A percentile compares a stretch with the other conserved stretches of the same genome.
These are phyloP conservation scores for Cactoblastis cactorum DNA, from an alignment of 2,888 invertebrate genomes.

Conservation along the genomic window DNA sequence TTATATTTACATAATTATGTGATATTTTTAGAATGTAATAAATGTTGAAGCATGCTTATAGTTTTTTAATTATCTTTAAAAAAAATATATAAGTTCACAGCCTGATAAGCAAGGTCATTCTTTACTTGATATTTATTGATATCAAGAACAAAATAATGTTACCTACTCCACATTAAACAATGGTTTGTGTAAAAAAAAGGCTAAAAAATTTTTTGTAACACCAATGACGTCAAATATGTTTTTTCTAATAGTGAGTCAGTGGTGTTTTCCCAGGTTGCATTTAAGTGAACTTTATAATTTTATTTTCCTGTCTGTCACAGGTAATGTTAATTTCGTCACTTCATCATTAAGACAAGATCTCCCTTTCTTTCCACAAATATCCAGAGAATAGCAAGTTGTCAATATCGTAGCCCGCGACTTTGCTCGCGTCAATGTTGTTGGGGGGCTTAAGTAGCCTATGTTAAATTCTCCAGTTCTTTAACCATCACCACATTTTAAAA, in stretches of 20 bases:
- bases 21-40: slow-evolving; percentile 36
- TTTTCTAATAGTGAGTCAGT: neutral
- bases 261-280: neutral
- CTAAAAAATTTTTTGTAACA: too few species aligned
- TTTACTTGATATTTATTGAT: neutral
- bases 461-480: too few species aligned
- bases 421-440: too few species aligned
- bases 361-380: too few species aligned
- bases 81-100: slow-evolving; percentile 26
- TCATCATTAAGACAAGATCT: too few species aligned
- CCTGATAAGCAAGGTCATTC: slow-evolving; percentile 29
- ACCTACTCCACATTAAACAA: too few species aligned
- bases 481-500: too few species aligned
- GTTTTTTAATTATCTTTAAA: slow-evolving; percentile 32
- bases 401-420: too few species aligned
- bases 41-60: slow-evolving; percentile 23
- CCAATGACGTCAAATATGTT: neutral
- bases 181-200: too few species aligned
- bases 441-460: too few species aligned
- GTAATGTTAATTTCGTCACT: neutral
- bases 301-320: neutral
- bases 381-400: too few species aligned
- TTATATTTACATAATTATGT: slow-evolving; percentile 30
- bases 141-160: too few species aligned
- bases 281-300: neutral